These are phyloP conservation scores for Sepiola atlantica DNA, from an alignment of 2,888 invertebrate species.

Conservation along the genomic window DNA sequence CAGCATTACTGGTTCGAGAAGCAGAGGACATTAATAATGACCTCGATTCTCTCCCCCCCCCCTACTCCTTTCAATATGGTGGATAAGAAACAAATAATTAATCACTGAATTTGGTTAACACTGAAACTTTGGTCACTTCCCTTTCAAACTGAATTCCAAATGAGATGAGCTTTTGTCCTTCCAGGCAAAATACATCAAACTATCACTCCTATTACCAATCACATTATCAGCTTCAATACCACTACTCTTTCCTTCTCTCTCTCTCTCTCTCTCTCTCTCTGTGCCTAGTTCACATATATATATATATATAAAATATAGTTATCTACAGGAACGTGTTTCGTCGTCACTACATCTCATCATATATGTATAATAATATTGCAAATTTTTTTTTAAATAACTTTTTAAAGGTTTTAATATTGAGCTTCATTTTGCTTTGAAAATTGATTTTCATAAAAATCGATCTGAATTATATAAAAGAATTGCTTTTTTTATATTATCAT, in stretches of 20 bases:
- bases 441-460: no score
- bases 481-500: no score
- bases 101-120: background rate
- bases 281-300: no score
- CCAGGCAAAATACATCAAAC: background rate
- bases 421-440: no score
- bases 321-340: no score
- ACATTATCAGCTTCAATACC: background rate
- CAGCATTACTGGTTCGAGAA: background rate
- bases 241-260: background rate
- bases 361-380: no score
- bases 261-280: no score
- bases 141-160: slow-evolving; percentile 32
- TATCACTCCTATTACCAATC: background rate
- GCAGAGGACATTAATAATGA: background rate
- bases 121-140: background rate
- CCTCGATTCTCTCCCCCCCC: background rate
- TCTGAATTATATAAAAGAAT: no score
- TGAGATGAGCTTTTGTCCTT: background rate
- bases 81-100: slow-evolving; percentile 10
- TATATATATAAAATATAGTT: no score
- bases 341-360: no score
- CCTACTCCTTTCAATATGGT: background rate
- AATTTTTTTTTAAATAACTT: no score
- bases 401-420: no score